Percentiles rank a stretch among this genome's conserved stretches.
phyloP scores from a whole-genome alignment of 92 coral and sea anemone genomes.

The Siderastrea siderea region DNA sequence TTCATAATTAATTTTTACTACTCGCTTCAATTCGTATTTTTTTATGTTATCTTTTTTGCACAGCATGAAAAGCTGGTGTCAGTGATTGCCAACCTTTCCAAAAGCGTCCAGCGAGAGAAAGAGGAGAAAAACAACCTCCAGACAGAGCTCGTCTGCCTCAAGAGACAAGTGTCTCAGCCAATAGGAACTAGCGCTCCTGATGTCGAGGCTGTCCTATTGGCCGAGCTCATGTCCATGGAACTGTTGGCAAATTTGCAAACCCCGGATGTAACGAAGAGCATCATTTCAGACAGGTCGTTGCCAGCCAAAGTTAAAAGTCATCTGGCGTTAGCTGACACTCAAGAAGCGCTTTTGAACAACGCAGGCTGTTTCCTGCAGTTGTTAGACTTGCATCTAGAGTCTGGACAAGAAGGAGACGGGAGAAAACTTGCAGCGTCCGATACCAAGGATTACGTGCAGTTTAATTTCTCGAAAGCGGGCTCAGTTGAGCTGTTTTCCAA shows the following conservation, averaged over 20 bases:
- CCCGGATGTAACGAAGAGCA: slow-evolving; percentile 62
- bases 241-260: slow-evolving; percentile 78
- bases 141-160: slow-evolving; percentile 86
- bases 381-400: slow-evolving; percentile 75
- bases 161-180: slow-evolving; percentile 84
- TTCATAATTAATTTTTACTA: no score
- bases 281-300: slow-evolving; percentile 54
- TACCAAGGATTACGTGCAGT: slow-evolving; percentile 38
- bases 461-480: slow-evolving; percentile 72
- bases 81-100: slow-evolving; percentile 90
- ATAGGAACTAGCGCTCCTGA: slow-evolving; percentile 77
- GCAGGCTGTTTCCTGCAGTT: slow-evolving; percentile 82
- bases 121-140: slow-evolving; percentile 85
- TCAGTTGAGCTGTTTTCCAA: slow-evolving; percentile 69
- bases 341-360: slow-evolving; percentile 76
- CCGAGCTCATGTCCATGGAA: slow-evolving; percentile 92
- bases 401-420: slow-evolving; percentile 32
- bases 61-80: slow-evolving; percentile 81
- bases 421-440: slow-evolving; percentile 27
- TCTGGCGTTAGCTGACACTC: slow-evolving; percentile 74
- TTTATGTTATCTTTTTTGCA: background rate
- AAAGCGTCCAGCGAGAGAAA: slow-evolving; percentile 91
- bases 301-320: slow-evolving; percentile 79
- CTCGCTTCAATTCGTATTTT: no score
- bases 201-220: slow-evolving; percentile 86